Conservation (phyloP, 2,797 vertebrate genomes). For the Perodicticus potto region DNA sequence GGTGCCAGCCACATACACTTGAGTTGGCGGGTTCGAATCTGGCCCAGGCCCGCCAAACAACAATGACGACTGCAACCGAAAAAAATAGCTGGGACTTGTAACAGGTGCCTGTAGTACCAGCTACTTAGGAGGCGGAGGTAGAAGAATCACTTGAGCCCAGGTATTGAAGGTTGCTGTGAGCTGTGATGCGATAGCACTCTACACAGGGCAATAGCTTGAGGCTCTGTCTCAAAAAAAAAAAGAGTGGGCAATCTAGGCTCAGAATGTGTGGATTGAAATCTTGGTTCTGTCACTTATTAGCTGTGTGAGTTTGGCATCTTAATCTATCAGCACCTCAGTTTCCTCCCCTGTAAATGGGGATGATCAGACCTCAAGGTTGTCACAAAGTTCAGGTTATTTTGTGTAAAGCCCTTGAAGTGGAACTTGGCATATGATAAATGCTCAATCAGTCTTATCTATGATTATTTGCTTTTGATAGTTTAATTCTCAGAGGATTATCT, state of each 20-base stretch:
- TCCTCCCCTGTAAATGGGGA: neutral
- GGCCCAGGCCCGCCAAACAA: no score
- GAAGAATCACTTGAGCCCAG: no score
- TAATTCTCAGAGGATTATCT: slow-evolving; percentile 14
- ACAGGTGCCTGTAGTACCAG: no score
- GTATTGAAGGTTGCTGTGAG: no score
- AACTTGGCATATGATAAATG: neutral
- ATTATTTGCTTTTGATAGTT: slow-evolving; percentile 41
- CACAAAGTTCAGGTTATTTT: neutral
- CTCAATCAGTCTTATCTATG: neutral
- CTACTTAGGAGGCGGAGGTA: no score
- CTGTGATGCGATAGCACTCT: no score
- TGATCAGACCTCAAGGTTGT: neutral
- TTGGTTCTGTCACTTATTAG: slow-evolving; percentile 19
- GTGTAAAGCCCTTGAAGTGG: neutral
- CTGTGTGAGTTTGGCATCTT: neutral
- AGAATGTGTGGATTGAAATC: neutral
- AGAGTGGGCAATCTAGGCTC: neutral
- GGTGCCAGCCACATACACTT: no score
- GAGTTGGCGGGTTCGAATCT: no score
- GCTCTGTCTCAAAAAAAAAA: no score
- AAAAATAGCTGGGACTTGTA: no score
- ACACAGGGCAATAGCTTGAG: no score
- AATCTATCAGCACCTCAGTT: neutral
- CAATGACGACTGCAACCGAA: no score